Conservation (phyloP, 1,140 invertebrate genomes). For the Magallana ariakensis region DNA sequence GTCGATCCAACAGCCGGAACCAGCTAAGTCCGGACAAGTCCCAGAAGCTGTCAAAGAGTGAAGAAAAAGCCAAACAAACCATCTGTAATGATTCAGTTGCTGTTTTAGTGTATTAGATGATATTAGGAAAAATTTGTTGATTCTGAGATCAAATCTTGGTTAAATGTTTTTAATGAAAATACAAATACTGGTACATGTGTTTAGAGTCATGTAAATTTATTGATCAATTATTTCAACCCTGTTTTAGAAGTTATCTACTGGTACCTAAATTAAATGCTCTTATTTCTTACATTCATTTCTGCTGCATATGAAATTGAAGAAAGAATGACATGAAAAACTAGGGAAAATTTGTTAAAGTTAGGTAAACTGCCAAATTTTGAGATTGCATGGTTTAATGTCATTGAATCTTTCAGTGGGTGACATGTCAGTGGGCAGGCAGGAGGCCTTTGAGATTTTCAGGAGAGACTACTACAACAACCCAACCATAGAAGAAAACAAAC, state of each 20-base stretch:
- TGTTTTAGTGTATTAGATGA: neutral
- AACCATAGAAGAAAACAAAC: slow-evolving; percentile 76
- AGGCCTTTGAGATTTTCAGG: slow-evolving; percentile 79
- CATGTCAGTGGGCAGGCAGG: slow-evolving; percentile 78
- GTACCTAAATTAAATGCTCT: no score
- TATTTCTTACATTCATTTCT: no score
- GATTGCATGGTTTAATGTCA: neutral
- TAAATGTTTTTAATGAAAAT: neutral
- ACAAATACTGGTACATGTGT: neutral
- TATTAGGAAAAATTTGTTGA: neutral
- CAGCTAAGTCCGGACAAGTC: slow-evolving; percentile 18
- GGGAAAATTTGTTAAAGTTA: no score
- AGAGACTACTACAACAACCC: slow-evolving; percentile 76
- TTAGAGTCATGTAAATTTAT: neutral
- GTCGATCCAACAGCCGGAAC: slow-evolving; percentile 28
- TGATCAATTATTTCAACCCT: no score
- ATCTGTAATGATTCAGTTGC: slow-evolving; percentile 69
- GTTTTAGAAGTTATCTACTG: no score
- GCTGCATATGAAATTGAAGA: no score
- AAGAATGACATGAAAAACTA: no score
- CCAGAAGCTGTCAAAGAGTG: slow-evolving; percentile 47
- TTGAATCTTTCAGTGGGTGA: slow-evolving; percentile 74
- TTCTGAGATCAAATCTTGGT: neutral
- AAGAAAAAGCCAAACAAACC: slow-evolving; percentile 72
- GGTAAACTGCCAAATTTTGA: neutral